Percentiles rank a stretch among this genome's conserved stretches.
phyloP scores from a whole-genome alignment of 2,888 invertebrate species.

The Protophormia terraenovae region DNA sequence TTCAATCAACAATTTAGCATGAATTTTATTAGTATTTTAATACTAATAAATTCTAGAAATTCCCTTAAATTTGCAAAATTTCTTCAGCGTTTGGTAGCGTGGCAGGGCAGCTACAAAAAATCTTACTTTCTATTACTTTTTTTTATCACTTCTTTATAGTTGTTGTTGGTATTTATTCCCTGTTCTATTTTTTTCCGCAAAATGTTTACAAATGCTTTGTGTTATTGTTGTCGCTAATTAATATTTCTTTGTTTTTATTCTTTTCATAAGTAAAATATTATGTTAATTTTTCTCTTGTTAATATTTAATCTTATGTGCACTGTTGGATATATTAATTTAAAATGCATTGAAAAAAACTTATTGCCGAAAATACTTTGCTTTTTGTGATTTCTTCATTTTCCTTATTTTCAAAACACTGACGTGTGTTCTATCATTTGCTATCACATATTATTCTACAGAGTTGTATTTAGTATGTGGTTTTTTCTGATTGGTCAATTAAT shows the following conservation, averaged over 20 bases:
- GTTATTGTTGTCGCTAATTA: constrained; percentile 26
- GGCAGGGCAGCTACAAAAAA: constrained; percentile 28
- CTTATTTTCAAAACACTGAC: constrained; percentile 60
- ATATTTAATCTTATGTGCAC: constrained; percentile 19
- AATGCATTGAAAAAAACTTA: constrained; percentile 32
- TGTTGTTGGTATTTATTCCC: not conserved
- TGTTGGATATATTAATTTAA: constrained; percentile 29
- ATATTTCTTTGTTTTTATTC: constrained; percentile 13
- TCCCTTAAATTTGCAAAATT: not conserved
- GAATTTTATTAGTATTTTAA: not conserved
- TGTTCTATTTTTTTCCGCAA: not conserved
- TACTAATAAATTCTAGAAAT: constrained; percentile 4
- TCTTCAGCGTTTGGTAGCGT: constrained; percentile 59
- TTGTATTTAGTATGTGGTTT: constrained; percentile 69
- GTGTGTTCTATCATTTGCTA: constrained; percentile 41
- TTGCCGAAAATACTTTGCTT: constrained; percentile 19
- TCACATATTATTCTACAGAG: constrained; percentile 44
- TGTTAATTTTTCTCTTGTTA: not conserved
- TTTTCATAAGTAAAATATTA: constrained; percentile 19
- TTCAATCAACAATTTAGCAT: constrained; percentile 38
- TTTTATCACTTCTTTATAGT: constrained; percentile 42
- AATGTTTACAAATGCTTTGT: constrained; percentile 3
- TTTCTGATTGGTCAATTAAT: constrained; percentile 64
- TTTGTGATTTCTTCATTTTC: constrained; percentile 35
- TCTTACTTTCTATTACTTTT: constrained; percentile 40